Conservation (phyloP, 2,797 vertebrate species). For the Sebastes goodei region DNA sequence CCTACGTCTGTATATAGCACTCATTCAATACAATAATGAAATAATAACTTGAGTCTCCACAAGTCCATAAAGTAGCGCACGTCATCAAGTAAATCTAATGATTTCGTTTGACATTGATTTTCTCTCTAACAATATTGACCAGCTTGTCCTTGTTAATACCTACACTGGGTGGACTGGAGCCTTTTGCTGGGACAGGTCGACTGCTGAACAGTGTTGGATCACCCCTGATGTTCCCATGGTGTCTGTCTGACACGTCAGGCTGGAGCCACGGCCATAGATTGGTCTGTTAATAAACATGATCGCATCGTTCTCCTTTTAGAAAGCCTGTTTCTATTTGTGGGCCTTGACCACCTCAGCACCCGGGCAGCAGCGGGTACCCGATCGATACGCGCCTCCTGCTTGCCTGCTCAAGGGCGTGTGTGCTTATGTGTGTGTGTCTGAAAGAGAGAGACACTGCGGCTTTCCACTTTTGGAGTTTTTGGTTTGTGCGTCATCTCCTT, state of each 20-base stretch:
- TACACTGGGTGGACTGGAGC: neutral
- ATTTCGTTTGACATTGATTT: slow-evolving; percentile 31
- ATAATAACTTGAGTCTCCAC: neutral
- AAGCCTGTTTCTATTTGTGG: slow-evolving; percentile 67
- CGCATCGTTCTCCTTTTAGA: slow-evolving; percentile 61
- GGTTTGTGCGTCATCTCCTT: neutral
- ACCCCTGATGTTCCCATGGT: slow-evolving; percentile 34
- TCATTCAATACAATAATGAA: neutral
- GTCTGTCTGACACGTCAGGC: slow-evolving; percentile 46
- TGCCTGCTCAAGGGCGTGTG: slow-evolving; percentile 62
- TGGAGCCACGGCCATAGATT: slow-evolving; percentile 77
- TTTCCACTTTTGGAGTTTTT: slow-evolving; percentile 1
- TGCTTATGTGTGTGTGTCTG: neutral
- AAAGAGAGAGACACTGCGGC: slow-evolving; percentile 13
- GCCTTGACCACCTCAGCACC: slow-evolving; percentile 52
- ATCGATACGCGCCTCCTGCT: slow-evolving; percentile 64
- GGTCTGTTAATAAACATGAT: slow-evolving; percentile 65
- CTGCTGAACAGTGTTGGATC: slow-evolving; percentile 12
- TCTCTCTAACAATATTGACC: slow-evolving; percentile 2
- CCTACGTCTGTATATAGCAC: neutral
- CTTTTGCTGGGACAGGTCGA: slow-evolving; percentile 15
- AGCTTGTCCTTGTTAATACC: slow-evolving; percentile 15
- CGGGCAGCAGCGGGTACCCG: slow-evolving; percentile 32
- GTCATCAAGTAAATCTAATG: slow-evolving; percentile 12
- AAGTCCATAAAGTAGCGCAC: neutral